Conservation (phyloP, 2,797 vertebrate species). For the Sphenodon punctatus region DNA sequence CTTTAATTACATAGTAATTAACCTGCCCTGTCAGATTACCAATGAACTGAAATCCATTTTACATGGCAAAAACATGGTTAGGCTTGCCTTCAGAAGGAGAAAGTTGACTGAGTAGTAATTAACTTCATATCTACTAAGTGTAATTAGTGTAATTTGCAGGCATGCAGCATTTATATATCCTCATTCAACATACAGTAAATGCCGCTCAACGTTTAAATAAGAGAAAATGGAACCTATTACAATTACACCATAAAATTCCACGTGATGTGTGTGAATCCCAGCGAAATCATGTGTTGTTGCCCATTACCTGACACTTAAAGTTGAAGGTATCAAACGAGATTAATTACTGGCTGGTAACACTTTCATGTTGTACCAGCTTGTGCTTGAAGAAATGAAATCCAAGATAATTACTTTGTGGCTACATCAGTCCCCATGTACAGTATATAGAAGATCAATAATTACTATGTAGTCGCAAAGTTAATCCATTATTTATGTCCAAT, state of each 20-base stretch:
- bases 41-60: neutral
- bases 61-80: slow-evolving; percentile 18
- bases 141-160: neutral
- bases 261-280: neutral
- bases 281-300: neutral
- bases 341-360: neutral
- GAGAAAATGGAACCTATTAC: neutral
- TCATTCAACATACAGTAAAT: neutral
- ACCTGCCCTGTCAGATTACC: slow-evolving; percentile 21
- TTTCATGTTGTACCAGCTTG: neutral
- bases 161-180: fast-evolving
- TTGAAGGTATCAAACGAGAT: too few species aligned
- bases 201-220: neutral
- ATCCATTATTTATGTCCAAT: slow-evolving; percentile 38
- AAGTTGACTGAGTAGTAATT: slow-evolving; percentile 1
- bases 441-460: neutral
- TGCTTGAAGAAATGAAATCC: neutral
- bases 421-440: neutral
- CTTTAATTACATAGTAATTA: slow-evolving; percentile 33
- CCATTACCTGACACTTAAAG: too few species aligned
- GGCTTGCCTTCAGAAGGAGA: slow-evolving; percentile 22
- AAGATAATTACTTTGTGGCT: neutral
- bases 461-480: neutral
- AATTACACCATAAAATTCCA: neutral
- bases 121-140: neutral